Base-by-base conservation (phyloP, 2,888 invertebrate genomes). In the Argyra leucocephala region DNA sequence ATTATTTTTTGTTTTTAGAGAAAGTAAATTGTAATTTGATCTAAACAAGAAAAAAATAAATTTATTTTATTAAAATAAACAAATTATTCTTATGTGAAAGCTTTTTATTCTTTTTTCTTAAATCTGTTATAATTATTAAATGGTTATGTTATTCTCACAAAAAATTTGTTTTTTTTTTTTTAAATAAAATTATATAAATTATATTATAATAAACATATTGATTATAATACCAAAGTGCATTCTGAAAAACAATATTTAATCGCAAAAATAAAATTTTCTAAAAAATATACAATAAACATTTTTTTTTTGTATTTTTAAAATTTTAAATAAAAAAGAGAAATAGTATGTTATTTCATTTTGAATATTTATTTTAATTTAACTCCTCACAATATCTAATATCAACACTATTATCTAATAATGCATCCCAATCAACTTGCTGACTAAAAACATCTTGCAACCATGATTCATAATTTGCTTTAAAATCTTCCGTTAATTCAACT, bases 401-500 rank as follows among this genome's bases (percentile, higher is more conserved):
- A 59, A 59, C 23, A 59, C 23, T 59, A 59, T 59, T 59, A 59
- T 59, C 59, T 59, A 59, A 23, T 23, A 59, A 59, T 10, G 59
- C 66, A 76, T 91, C 90, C 91, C 91, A 91, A 78, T 91, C 86
- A 70, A 89, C 88, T 75, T 87, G 85, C 74, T 89, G 89, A 75
- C 90, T 89, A 79, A 91, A 96, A 23, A 99, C 98, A 83, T 99
- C 98, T 72, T 98, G 91, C 66, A 99, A 82, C 99, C 99, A 99
- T 22, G 89, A 78, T 75, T 94, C 91, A 79, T 99, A 99, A 76
- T 94, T 91, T 67, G 88, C 88, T 79, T 93, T 94, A 75, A 96
- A 96, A 77, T 93, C 94, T 63, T 93, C 93, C 15, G 93, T 94
- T 67, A 98, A 83, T 74, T 96, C 93, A 65, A 79, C 74, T 69